A percentile compares a stretch with the other conserved stretches of the same genome.
Evolutionary conservation across 2,888 invertebrate genomes (phyloP).

Genomic region (Sepioteuthis lessoniana): DNA sequence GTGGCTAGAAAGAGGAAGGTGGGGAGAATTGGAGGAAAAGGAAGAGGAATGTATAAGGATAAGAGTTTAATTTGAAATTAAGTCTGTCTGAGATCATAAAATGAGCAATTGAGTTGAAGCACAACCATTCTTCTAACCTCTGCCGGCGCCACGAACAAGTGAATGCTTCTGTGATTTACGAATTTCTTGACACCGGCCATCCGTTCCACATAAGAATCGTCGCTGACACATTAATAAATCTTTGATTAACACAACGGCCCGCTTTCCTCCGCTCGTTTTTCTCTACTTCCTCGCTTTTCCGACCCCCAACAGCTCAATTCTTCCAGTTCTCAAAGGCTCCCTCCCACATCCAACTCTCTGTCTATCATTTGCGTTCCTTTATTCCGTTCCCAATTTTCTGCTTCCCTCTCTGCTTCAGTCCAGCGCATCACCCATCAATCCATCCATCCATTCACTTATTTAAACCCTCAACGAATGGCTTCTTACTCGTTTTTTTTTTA

Average conservation of each 20-base stretch:
- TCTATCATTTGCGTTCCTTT: background rate
- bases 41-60: background rate
- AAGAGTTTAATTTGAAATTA: conserved; percentile 4
- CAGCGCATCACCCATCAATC: background rate
- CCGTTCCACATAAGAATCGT: conserved; percentile 33
- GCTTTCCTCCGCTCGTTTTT: conserved; percentile 14
- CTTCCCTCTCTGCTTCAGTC: background rate
- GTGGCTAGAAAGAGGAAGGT: background rate
- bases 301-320: conserved; percentile 10
- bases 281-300: background rate
- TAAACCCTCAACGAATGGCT: background rate
- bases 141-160: conserved; percentile 33
- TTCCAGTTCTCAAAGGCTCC: background rate
- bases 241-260: conserved; percentile 23
- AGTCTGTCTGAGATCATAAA: background rate
- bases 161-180: conserved; percentile 33
- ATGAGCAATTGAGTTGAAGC: background rate
- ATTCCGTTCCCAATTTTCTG: conserved; percentile 33
- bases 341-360: background rate
- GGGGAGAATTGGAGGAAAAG: background rate
- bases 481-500: background rate
- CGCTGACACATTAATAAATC: conserved; percentile 33
- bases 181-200: conserved; percentile 23
- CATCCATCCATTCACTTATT: background rate
- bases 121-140: conserved; percentile 5